A percentile compares a stretch with the other conserved stretches of the same genome.
Evolutionary conservation across 2,888 invertebrate species (phyloP).

Genomic region (Drosophila paramelanica): DNA sequence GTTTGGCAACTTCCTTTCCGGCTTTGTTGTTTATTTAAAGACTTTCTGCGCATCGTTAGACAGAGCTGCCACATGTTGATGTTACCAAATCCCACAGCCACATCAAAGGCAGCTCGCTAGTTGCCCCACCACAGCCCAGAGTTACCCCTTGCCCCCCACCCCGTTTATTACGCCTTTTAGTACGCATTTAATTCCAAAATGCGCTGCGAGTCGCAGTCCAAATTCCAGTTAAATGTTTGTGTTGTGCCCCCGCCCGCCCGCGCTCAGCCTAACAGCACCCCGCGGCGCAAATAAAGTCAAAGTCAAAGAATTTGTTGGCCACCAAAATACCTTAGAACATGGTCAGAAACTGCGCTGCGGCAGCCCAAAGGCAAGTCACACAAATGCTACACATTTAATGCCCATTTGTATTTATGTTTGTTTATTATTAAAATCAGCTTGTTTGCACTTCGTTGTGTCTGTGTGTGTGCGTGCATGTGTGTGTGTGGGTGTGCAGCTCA

Average conservation of each 20-base stretch:
- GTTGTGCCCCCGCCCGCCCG: slow-evolving; percentile 16
- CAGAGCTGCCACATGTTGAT: slow-evolving; percentile 70
- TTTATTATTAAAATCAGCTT: slow-evolving; percentile 76
- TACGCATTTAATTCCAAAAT: slow-evolving; percentile 43
- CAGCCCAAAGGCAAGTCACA: slow-evolving; percentile 58
- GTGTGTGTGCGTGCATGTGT: slow-evolving; percentile 15
- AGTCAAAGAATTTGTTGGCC: slow-evolving; percentile 38
- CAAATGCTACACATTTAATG: slow-evolving; percentile 64
- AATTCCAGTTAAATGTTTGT: slow-evolving; percentile 73
- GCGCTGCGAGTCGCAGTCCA: slow-evolving; percentile 27
- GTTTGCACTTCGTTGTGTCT: slow-evolving; percentile 56
- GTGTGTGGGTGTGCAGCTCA: slow-evolving; percentile 48
- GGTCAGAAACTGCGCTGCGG: slow-evolving; percentile 32
- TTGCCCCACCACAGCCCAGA: slow-evolving; percentile 1
- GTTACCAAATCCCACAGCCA: slow-evolving; percentile 70
- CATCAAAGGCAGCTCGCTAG: slow-evolving; percentile 57
- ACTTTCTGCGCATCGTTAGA: slow-evolving; percentile 70
- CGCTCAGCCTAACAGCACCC: background rate
- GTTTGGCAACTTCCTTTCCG: slow-evolving; percentile 60
- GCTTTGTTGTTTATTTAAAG: slow-evolving; percentile 70
- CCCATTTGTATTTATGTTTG: slow-evolving; percentile 69
- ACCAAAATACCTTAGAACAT: slow-evolving; percentile 23
- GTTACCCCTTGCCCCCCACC: background rate
- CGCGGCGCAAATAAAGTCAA: slow-evolving; percentile 34
- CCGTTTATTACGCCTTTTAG: slow-evolving; percentile 70